These are phyloP conservation scores for Daubentonia madagascariensis DNA, from an alignment of 2,113 vertebrate species.

Conservation along the genomic window DNA sequence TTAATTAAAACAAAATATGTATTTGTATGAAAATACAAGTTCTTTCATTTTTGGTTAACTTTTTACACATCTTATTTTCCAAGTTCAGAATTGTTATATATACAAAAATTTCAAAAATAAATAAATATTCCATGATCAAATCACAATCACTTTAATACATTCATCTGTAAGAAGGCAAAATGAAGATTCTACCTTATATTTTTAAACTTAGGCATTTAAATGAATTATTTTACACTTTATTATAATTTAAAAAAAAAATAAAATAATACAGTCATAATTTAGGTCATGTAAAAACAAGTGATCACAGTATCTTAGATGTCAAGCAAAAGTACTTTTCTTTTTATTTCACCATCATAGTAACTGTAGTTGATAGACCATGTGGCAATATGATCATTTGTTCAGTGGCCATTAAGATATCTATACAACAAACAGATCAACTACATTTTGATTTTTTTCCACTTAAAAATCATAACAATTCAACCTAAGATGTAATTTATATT, in stretches of 20 bases:
- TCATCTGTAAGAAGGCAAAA: conserved; percentile 67
- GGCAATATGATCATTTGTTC: not conserved
- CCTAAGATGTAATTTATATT: not conserved
- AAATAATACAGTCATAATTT: not conserved
- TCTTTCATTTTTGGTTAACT: conserved; percentile 52
- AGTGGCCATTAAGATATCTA: not conserved
- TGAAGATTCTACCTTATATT: not conserved
- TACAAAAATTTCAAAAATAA: conserved; percentile 58
- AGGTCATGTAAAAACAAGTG: not conserved
- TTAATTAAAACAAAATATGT: conserved; percentile 61
- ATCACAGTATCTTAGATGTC: not conserved
- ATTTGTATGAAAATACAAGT: conserved; percentile 54
- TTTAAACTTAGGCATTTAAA: not conserved
- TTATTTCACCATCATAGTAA: not conserved
- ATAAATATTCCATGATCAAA: conserved; percentile 68
- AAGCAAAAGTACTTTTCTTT: not conserved
- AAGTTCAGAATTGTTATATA: conserved; percentile 63
- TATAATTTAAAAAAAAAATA: no score
- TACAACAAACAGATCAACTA: not conserved
- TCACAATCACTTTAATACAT: conserved; percentile 62
- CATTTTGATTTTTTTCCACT: not conserved
- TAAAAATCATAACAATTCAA: conserved; percentile 26
- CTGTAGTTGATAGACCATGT: not conserved
- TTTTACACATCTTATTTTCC: conserved; percentile 63
- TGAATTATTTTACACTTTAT: not conserved